phyloP scores from a whole-genome alignment of 2,113 vertebrate genomes.

The Herpailurus yagouaroundi region DNA sequence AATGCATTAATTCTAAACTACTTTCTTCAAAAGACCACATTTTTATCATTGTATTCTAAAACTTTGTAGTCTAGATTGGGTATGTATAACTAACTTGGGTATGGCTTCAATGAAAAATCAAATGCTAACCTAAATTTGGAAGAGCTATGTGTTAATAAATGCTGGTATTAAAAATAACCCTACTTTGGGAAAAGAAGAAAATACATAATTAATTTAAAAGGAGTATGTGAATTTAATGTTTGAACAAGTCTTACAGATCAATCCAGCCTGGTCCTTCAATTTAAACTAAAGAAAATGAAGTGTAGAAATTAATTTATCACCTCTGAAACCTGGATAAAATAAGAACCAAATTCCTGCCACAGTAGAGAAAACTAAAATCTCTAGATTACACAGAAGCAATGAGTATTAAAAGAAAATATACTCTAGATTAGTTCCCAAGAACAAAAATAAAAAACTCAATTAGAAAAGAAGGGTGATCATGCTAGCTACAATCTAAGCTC shows the following conservation, averaged over 20 bases:
- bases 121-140: neutral
- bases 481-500: too few relatives aligned
- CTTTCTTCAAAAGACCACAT: neutral
- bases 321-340: neutral
- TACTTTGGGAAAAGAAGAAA: neutral
- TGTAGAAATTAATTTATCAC: neutral
- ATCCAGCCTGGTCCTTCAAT: neutral
- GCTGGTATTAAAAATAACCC: neutral
- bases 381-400: neutral
- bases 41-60: neutral
- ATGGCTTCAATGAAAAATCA: constrained; percentile 25
- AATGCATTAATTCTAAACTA: constrained; percentile 1
- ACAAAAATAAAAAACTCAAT: neutral
- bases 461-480: neutral
- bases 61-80: neutral
- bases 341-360: neutral
- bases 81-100: neutral
- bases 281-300: constrained; percentile 32
- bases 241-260: neutral
- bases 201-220: constrained; percentile 1
- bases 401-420: neutral
- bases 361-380: neutral
- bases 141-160: neutral
- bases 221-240: neutral
- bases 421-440: neutral